Evolutionary conservation across 2,888 invertebrate genomes (phyloP).

Genomic region (Odontomyia ornata): DNA sequence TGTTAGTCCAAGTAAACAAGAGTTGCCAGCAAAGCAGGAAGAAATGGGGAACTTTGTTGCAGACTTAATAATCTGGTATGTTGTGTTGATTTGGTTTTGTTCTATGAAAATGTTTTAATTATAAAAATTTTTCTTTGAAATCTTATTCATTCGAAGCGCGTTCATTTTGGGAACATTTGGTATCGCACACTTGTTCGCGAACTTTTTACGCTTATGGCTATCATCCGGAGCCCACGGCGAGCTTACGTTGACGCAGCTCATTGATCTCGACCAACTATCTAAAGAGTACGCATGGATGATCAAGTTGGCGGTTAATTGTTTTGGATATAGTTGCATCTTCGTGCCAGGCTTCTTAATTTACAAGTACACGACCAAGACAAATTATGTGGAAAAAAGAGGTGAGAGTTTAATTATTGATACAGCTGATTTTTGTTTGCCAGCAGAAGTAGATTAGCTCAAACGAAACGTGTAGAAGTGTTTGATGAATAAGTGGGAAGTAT

Average conservation of each 20-base stretch:
- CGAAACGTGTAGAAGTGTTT: no score
- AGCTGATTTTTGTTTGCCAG: no score
- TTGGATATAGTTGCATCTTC: conserved; percentile 89
- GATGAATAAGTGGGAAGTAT: no score
- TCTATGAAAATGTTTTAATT: conserved; percentile 46
- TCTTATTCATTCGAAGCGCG: conserved; percentile 53
- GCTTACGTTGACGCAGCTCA: conserved; percentile 61
- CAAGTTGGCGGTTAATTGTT: conserved; percentile 79
- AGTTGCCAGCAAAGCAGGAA: conserved; percentile 23
- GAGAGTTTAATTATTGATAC: conserved; percentile 46
- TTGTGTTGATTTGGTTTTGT: not conserved
- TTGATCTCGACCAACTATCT: conserved; percentile 64
- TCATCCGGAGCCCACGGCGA: conserved; percentile 58
- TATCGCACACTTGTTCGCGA: conserved; percentile 61
- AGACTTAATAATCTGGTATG: conserved; percentile 61
- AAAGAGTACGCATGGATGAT: conserved; percentile 77
- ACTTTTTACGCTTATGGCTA: conserved; percentile 60
- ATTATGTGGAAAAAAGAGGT: conserved; percentile 84
- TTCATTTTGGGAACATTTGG: conserved; percentile 58
- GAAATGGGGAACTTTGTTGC: conserved; percentile 62
- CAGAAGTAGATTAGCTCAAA: no score
- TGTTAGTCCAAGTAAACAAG: conserved; percentile 26
- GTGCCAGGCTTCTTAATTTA: conserved; percentile 85
- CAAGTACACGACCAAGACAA: conserved; percentile 79
- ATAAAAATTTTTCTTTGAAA: not conserved